These are phyloP conservation scores for Scomber scombrus DNA, from an alignment of 2,113 vertebrate species.

Conservation along the genomic window DNA sequence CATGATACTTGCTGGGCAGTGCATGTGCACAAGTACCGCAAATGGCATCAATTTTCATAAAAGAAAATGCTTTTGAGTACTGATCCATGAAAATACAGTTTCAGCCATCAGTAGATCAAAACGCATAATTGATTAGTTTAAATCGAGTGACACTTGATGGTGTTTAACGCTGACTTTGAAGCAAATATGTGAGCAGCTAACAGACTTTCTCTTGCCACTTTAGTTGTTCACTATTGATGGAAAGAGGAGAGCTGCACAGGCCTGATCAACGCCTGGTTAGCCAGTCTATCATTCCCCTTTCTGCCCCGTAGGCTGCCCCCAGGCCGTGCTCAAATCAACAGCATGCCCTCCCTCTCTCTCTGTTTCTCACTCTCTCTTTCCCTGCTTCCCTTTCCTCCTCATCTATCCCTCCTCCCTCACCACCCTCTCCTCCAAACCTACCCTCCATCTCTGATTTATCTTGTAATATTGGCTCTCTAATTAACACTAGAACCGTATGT, in stretches of 20 bases:
- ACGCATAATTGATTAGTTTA: conserved; percentile 53
- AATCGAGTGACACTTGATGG: conserved; percentile 57
- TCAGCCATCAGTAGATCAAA: conserved; percentile 54
- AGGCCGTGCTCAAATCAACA: conserved; percentile 77
- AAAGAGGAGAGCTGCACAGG: conserved; percentile 57
- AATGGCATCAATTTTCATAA: conserved; percentile 36
- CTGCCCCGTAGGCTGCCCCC: conserved; percentile 74
- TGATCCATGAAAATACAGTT: conserved; percentile 18
- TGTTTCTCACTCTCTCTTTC: conserved; percentile 52
- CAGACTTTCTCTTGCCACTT: conserved; percentile 58
- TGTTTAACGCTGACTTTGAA: conserved; percentile 63
- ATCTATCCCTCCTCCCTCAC: conserved; percentile 49
- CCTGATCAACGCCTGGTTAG: conserved; percentile 75
- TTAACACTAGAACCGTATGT: conserved; percentile 78
- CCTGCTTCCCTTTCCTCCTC: conserved; percentile 45
- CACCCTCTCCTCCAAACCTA: conserved; percentile 64
- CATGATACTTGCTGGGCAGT: conserved; percentile 58
- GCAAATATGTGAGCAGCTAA: conserved; percentile 55
- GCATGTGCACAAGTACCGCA: not conserved
- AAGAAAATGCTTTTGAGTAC: conserved; percentile 29
- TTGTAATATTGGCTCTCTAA: conserved; percentile 83
- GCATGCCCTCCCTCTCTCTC: conserved; percentile 53
- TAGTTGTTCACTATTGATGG: conserved; percentile 72
- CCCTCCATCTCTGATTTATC: conserved; percentile 82
- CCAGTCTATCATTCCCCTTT: conserved; percentile 76